A percentile compares a stretch with the other conserved stretches of the same genome.
These are phyloP conservation scores for Drosophila siamana DNA, from an alignment of 2,888 invertebrate species.

Conservation along the genomic window DNA sequence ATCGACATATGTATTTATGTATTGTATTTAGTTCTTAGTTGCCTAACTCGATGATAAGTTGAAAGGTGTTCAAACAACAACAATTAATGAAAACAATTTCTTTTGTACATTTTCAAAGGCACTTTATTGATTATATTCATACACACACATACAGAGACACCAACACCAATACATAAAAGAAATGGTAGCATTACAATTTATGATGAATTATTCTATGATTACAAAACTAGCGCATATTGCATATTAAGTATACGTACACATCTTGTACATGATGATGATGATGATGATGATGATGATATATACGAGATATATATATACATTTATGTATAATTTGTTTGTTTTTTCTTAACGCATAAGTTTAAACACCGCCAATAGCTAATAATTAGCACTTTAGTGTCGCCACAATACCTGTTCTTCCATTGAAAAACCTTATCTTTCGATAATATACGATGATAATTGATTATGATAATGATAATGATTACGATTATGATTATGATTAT, in stretches of 20 bases:
- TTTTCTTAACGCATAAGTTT: slow-evolving; percentile 70
- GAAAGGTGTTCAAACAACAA: slow-evolving; percentile 48
- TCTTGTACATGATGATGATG: slow-evolving; percentile 8
- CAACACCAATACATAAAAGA: too few relatives aligned
- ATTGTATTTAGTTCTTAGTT: slow-evolving; percentile 61
- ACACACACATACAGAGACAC: slow-evolving; percentile 35
- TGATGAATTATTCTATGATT: slow-evolving; percentile 49
- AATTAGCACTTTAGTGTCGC: slow-evolving; percentile 80
- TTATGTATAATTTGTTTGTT: slow-evolving; percentile 55
- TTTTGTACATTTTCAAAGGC: slow-evolving; percentile 65
- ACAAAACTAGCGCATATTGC: slow-evolving; percentile 60
- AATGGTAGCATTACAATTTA: slow-evolving; percentile 47
- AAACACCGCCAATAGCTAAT: slow-evolving; percentile 81
- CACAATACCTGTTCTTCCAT: slow-evolving; percentile 80
- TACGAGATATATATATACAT: slow-evolving; percentile 16
- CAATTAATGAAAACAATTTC: slow-evolving; percentile 17
- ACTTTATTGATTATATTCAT: slow-evolving; percentile 63
- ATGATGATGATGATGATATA: slow-evolving; percentile 16
- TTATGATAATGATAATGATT: slow-evolving; percentile 36
- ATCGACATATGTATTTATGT: slow-evolving; percentile 40
- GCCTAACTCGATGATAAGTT: slow-evolving; percentile 13
- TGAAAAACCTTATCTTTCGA: slow-evolving; percentile 71
- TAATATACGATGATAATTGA: slow-evolving; percentile 20
- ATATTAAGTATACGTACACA: slow-evolving; percentile 51
- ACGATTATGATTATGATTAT: slow-evolving; percentile 35